A percentile compares a stretch with the other conserved stretches of the same genome.
Evolutionary conservation across 2,888 invertebrate genomes (phyloP).

Genomic region (Cepaea hortensis): DNA sequence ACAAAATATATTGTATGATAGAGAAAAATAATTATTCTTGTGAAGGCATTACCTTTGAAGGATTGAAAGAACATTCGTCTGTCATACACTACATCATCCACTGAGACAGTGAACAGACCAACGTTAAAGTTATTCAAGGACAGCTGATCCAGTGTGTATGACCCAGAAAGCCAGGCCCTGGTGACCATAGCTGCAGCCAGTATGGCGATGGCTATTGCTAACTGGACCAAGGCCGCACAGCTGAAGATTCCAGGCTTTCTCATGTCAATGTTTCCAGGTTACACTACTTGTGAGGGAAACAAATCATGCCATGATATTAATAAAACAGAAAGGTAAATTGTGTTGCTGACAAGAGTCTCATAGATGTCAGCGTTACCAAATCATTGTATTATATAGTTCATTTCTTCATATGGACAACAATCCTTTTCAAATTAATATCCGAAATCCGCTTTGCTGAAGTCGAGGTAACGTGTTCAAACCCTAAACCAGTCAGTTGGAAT

Average conservation of each 20-base stretch:
- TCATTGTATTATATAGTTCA: too few species aligned
- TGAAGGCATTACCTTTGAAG: background rate
- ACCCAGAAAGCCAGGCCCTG: background rate
- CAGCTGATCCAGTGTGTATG: background rate
- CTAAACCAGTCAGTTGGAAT: too few species aligned
- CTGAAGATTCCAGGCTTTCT: background rate
- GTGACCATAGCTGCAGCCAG: background rate
- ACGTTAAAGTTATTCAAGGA: background rate
- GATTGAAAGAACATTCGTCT: background rate
- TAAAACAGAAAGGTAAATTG: background rate
- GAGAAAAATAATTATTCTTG: background rate
- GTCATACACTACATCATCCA: background rate
- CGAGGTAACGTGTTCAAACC: too few species aligned
- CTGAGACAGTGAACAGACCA: background rate
- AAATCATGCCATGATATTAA: background rate
- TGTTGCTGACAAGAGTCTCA: too few species aligned
- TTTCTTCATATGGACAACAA: too few species aligned
- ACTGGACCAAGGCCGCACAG: background rate
- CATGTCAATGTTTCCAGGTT: background rate
- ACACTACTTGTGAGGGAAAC: too few species aligned
- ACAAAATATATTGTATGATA: too few species aligned
- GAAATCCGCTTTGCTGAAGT: too few species aligned
- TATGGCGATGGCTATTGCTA: background rate
- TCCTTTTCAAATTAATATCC: too few species aligned
- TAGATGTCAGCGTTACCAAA: too few species aligned